Evolutionary conservation across 2,888 invertebrate genomes (phyloP).

Genomic region (Aphidoletes aphidimyza): DNA sequence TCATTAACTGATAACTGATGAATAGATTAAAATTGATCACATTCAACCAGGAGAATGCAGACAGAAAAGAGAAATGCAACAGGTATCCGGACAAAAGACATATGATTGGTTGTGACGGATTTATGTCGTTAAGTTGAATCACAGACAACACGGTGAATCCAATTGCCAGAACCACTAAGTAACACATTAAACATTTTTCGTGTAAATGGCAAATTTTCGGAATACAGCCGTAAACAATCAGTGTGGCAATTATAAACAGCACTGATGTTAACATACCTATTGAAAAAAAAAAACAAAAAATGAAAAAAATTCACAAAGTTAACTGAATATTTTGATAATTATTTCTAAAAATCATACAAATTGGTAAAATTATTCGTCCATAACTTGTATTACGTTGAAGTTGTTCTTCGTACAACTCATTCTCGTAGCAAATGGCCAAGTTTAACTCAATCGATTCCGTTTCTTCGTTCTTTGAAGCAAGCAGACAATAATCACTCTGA

Average conservation of each 20-base stretch:
- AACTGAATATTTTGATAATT: not conserved
- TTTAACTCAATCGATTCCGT: too few relatives aligned
- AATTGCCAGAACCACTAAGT: not conserved
- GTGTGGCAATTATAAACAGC: not conserved
- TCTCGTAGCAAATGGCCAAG: too few relatives aligned
- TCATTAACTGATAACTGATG: slow-evolving; percentile 88
- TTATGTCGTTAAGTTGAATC: not conserved
- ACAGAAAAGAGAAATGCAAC: slow-evolving; percentile 88
- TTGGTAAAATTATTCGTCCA: not conserved
- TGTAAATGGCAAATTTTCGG: not conserved
- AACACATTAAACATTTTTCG: not conserved
- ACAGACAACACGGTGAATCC: not conserved
- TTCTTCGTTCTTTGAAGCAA: too few relatives aligned
- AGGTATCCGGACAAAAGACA: slow-evolving; percentile 64
- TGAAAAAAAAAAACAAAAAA: not conserved
- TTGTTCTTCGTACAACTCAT: too few relatives aligned
- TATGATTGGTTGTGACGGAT: not conserved
- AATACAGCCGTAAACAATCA: not conserved
- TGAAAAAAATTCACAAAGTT: not conserved
- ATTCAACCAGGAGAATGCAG: slow-evolving; percentile 93
- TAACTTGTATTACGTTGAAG: too few relatives aligned
- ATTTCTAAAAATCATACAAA: not conserved
- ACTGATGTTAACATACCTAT: not conserved
- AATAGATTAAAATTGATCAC: slow-evolving; percentile 95
- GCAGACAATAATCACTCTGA: too few relatives aligned